phyloP scores from a whole-genome alignment of 2,797 vertebrate species.

The Centropyge bicolor region DNA sequence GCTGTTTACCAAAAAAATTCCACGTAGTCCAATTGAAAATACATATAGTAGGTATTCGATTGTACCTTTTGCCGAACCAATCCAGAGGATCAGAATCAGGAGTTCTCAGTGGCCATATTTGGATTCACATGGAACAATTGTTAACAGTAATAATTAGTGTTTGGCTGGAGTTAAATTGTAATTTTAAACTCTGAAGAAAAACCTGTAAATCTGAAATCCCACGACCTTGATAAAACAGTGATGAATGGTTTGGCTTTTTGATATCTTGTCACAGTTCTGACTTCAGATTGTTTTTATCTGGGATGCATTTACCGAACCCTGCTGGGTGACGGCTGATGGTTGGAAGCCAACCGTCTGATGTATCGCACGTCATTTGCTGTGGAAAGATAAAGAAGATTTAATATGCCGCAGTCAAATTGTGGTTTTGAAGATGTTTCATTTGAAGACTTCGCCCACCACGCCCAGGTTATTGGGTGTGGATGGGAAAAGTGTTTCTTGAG shows the following conservation, averaged over 20 bases:
- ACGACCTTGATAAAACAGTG: neutral
- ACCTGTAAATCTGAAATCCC: neutral
- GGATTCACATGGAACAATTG: neutral
- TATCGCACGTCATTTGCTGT: conserved; percentile 4
- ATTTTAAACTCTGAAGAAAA: neutral
- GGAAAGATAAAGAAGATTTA: conserved; percentile 27
- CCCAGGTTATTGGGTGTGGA: conserved; percentile 12
- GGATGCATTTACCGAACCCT: conserved; percentile 1
- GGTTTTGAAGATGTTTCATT: conserved; percentile 30
- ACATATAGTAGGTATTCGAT: neutral
- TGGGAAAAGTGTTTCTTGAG: neutral
- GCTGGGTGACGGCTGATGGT: neutral
- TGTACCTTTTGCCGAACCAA: neutral
- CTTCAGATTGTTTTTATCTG: conserved; percentile 1
- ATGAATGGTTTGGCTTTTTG: neutral
- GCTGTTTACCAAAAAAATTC: neutral
- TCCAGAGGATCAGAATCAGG: neutral
- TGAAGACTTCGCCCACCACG: conserved; percentile 7
- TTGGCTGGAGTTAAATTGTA: neutral
- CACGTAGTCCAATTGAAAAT: neutral
- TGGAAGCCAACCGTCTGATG: conserved; percentile 16
- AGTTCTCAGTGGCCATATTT: neutral
- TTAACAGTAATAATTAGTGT: neutral
- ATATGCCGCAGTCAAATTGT: conserved; percentile 3
- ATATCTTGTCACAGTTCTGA: neutral